Evolutionary conservation across 2,113 vertebrate species (phyloP), one percentile per base, ranked within the genome.

Genomic region (Xiphophorus hellerii): DNA sequence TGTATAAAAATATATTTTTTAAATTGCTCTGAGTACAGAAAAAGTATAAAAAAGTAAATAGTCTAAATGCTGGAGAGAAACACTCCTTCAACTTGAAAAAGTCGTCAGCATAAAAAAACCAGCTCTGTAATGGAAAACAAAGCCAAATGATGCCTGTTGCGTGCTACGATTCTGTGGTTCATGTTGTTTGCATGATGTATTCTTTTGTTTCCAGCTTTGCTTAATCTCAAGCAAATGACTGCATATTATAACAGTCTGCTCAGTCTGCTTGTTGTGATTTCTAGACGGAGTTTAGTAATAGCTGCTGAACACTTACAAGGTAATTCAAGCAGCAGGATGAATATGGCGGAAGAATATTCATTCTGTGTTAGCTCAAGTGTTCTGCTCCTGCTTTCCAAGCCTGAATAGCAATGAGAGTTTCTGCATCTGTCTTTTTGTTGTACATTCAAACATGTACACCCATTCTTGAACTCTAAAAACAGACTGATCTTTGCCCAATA

Each of bases 271-370:
- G n/a, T 39, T 65, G 29, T 48, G 10, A 62, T 66, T 78, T 78
- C 17, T 71, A 35, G 12, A 66, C 69, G 30, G 42, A 48, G 54
- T 63, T 64, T 58, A 65, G 8, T 42, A 37, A 66, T 8, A 25
- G 58, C 54, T 25, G 33, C 27, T 60, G 7, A 83, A 60, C 4
- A n/a, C 67, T 71, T 58, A n/a, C 7, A n/a, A 58, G 7, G 22
- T 71, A 5, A 54, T 78, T 73, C 63, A 67, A 82, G 28, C 22
- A 51, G 44, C 51, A 71, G 67, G 66, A 84, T 69, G 71, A 64
- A 42, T 42, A 42, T 42, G 39, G 10, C 12, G 12, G 14, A 42
- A 62, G 67, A 66, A 44, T 65, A 71, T 62, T 62, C 48, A 14
- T 22, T 37, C 70, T 74, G 54, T 65, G 69, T 77, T 27, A 66